Conservation (phyloP, 2,888 invertebrate species). For the Hypomecis punctinalis region DNA sequence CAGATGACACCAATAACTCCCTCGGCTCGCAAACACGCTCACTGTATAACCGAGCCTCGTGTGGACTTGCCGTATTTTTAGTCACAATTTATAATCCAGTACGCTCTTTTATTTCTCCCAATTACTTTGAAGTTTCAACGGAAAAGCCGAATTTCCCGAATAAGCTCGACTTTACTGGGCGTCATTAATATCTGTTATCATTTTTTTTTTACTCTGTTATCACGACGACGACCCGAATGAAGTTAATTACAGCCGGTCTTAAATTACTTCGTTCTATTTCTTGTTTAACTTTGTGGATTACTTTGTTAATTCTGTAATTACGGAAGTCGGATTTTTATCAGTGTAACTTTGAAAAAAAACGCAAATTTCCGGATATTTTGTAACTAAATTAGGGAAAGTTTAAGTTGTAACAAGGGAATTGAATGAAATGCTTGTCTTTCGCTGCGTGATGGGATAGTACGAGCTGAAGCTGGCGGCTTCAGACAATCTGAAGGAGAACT, state of each 20-base stretch:
- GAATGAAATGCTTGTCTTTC: constrained; percentile 37
- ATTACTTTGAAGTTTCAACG: constrained; percentile 39
- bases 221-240: constrained; percentile 52
- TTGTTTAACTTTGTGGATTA: constrained; percentile 60
- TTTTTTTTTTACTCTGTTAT: constrained; percentile 49
- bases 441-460: constrained; percentile 86
- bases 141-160: constrained; percentile 30
- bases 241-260: constrained; percentile 61
- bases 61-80: constrained; percentile 53
- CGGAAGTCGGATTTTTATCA: constrained; percentile 54
- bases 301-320: constrained; percentile 61
- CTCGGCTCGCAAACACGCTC: constrained; percentile 62
- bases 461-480: constrained; percentile 97
- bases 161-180: constrained; percentile 30
- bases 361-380: constrained; percentile 31
- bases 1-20: constrained; percentile 78
- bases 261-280: constrained; percentile 56
- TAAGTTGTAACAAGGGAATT: constrained; percentile 27
- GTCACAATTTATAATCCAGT: constrained; percentile 49
- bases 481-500: constrained; percentile 98
- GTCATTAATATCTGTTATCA: constrained; percentile 42
- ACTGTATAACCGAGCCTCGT: constrained; percentile 61
- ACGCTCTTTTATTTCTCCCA: constrained; percentile 38
- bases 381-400: constrained; percentile 30
- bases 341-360: constrained; percentile 42